Evolutionary conservation across 30 jellyfish, hydroid and myxozoan genomes (phyloP).

Genomic region (Chrysaora quinquecirrha): DNA sequence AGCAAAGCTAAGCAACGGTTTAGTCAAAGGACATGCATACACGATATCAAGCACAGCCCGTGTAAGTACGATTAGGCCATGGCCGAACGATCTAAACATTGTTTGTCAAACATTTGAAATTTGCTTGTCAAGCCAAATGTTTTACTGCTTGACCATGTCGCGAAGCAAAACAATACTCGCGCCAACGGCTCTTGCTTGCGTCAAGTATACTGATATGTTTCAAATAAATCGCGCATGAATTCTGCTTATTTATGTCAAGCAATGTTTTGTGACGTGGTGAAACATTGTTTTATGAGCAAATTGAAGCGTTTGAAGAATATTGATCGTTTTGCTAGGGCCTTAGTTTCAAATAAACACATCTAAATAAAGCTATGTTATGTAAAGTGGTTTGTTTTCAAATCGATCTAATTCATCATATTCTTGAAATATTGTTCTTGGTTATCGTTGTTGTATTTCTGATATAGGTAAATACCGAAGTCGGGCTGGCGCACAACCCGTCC

Average conservation of each 20-base stretch:
- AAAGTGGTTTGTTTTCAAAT: too few species aligned
- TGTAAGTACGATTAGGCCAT: too few species aligned
- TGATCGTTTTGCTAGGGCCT: background rate
- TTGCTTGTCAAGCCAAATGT: too few species aligned
- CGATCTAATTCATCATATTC: background rate
- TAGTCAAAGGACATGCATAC: slow-evolving; percentile 79
- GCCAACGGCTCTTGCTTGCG: background rate
- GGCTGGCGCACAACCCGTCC: slow-evolving; percentile 36
- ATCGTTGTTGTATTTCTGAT: background rate
- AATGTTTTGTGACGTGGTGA: background rate
- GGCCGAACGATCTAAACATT: too few species aligned
- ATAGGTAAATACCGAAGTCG: slow-evolving; percentile 45
- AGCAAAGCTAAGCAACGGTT: slow-evolving; percentile 70
- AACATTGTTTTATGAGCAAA: too few species aligned
- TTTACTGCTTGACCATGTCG: too few species aligned
- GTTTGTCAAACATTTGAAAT: too few species aligned
- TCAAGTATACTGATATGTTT: background rate
- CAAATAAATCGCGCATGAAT: background rate
- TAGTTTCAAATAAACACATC: background rate
- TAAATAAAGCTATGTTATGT: background rate
- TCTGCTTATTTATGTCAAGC: background rate
- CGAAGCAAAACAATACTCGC: too few species aligned
- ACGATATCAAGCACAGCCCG: slow-evolving; percentile 49
- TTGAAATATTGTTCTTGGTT: background rate
- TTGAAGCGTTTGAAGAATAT: background rate